Conservation (phyloP, 53 echinoderm and acorn worm species). For the Stichopus horrens region DNA sequence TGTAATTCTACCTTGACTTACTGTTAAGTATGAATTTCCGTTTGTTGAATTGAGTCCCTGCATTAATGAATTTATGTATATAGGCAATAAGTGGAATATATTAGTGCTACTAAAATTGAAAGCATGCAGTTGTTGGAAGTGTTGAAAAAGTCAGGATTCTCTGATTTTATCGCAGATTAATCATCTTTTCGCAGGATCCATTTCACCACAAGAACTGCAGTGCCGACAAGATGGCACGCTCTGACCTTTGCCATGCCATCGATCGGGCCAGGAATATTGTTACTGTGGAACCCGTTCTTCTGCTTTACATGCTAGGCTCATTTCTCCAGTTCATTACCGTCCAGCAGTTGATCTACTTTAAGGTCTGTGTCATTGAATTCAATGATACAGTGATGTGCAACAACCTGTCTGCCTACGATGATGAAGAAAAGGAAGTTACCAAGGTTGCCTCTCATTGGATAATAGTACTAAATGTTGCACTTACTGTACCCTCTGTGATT, state of each 20-base stretch:
- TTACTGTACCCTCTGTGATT: slow-evolving; percentile 68
- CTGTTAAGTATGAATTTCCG: no score
- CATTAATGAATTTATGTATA: no score
- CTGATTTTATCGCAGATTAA: no score
- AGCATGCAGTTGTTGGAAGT: no score
- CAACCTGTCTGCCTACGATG: slow-evolving; percentile 60
- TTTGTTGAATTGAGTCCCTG: no score
- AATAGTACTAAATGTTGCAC: slow-evolving; percentile 74
- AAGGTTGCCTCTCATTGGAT: slow-evolving; percentile 77
- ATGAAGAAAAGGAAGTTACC: slow-evolving; percentile 73
- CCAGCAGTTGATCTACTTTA: slow-evolving; percentile 80
- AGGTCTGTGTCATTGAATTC: slow-evolving; percentile 74
- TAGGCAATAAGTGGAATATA: no score
- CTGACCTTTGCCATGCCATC: not conserved
- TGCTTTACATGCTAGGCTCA: slow-evolving; percentile 85
- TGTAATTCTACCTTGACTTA: no score
- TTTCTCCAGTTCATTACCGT: slow-evolving; percentile 82
- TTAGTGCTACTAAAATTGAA: no score
- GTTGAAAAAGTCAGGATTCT: no score
- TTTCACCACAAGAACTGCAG: not conserved
- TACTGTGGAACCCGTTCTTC: slow-evolving; percentile 91
- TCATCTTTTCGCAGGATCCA: not conserved
- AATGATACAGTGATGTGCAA: slow-evolving; percentile 76
- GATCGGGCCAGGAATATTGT: slow-evolving; percentile 52
- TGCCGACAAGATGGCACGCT: not conserved